Evolutionary conservation across 2,888 invertebrate genomes (phyloP).

Genomic region (Saturnia japonica): DNA sequence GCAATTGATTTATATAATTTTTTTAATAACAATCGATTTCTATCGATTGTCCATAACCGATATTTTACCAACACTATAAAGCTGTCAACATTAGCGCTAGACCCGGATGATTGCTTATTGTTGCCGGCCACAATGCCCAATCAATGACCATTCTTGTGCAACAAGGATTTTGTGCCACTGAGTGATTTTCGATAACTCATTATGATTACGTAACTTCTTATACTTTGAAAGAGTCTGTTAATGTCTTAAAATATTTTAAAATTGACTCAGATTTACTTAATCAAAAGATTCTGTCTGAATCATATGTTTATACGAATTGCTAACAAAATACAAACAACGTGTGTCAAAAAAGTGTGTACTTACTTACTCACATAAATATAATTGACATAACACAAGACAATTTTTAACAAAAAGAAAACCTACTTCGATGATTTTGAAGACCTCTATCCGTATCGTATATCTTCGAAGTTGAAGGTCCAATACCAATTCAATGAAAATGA

Average conservation of each 20-base stretch:
- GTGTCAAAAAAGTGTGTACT: too few relatives aligned
- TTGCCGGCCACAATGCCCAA: conserved; percentile 67
- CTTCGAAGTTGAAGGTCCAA: too few relatives aligned
- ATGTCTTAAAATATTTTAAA: neutral
- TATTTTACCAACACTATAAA: too few relatives aligned
- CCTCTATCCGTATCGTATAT: too few relatives aligned
- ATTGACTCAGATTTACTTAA: neutral
- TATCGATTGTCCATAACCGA: too few relatives aligned
- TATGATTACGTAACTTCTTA: conserved; percentile 33
- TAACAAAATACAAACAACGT: neutral
- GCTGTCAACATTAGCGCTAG: conserved; percentile 53
- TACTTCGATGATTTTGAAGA: too few relatives aligned
- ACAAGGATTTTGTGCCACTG: conserved; percentile 46
- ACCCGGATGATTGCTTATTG: conserved; percentile 70
- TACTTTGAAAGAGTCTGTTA: neutral
- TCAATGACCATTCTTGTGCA: conserved; percentile 56
- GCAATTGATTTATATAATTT: too few relatives aligned
- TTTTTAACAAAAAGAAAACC: too few relatives aligned
- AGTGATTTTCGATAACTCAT: conserved; percentile 40
- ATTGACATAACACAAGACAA: too few relatives aligned
- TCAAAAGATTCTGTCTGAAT: neutral
- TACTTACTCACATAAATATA: too few relatives aligned
- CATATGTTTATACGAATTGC: neutral
- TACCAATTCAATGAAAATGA: too few relatives aligned
- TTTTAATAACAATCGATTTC: too few relatives aligned